These are phyloP conservation scores for Myocastor coypus DNA, from an alignment of 2,113 vertebrate species.

Conservation along the genomic window DNA sequence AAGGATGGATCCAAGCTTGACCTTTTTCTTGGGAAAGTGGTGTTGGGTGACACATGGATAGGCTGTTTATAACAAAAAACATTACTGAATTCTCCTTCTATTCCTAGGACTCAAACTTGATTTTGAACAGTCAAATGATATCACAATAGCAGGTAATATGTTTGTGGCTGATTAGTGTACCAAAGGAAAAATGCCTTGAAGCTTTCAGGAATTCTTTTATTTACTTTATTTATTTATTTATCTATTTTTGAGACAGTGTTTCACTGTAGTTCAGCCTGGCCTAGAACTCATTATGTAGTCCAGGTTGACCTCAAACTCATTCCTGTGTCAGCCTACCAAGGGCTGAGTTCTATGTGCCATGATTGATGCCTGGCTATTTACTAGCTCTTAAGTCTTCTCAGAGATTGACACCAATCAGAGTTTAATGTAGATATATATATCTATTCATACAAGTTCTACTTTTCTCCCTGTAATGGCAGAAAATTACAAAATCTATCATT, in stretches of 20 bases:
- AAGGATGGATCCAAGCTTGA: not conserved
- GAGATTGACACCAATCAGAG: not conserved
- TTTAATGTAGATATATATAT: not conserved
- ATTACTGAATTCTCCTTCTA: not conserved
- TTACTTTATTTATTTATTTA: not conserved
- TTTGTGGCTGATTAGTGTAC: not conserved
- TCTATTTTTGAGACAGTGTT: not conserved
- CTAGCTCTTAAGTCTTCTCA: not conserved
- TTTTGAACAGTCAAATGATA: not conserved
- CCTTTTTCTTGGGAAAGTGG: not conserved
- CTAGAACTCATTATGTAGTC: not conserved
- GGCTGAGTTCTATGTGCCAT: too few species aligned
- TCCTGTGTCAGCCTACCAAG: not conserved
- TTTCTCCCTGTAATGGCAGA: not conserved
- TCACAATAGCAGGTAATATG: not conserved
- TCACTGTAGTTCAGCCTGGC: not conserved
- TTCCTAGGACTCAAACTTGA: not conserved
- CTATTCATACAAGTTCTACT: not conserved
- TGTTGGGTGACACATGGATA: not conserved
- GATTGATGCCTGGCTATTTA: not conserved
- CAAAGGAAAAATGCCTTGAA: not conserved
- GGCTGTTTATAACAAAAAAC: not conserved
- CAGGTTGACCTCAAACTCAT: not conserved
- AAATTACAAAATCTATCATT: not conserved
- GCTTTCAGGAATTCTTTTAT: not conserved